Conservation (phyloP, 2,888 invertebrate species). For the Argynnis bischoffii region DNA sequence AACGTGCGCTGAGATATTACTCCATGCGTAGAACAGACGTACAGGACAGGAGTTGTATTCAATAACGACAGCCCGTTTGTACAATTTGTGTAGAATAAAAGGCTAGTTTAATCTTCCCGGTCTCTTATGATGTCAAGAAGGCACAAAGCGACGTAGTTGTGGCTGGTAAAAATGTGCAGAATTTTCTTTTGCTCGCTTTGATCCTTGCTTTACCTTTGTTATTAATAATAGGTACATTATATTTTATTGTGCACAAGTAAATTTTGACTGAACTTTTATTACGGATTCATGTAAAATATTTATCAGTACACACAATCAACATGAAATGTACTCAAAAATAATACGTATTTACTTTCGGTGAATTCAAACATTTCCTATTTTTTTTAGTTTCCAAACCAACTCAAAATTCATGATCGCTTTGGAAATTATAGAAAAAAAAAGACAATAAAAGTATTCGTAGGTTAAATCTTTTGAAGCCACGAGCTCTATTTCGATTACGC, state of each 20-base stretch:
- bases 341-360: too few species aligned
- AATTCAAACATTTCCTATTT: too few species aligned
- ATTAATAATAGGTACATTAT: neutral
- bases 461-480: neutral
- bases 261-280: neutral
- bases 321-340: too few species aligned
- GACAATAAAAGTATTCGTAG: neutral
- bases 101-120: slow-evolving; percentile 28
- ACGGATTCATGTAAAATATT: too few species aligned
- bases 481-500: slow-evolving; percentile 19
- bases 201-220: neutral
- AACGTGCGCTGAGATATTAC: slow-evolving; percentile 33
- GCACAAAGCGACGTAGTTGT: slow-evolving; percentile 5
- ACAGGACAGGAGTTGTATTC: slow-evolving; percentile 26
- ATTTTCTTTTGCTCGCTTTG: slow-evolving; percentile 1
- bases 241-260: too few species aligned
- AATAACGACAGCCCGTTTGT: slow-evolving; percentile 27
- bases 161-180: neutral
- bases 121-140: slow-evolving; percentile 25
- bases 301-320: too few species aligned
- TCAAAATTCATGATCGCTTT: too few species aligned
- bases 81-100: slow-evolving; percentile 31
- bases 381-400: too few species aligned
- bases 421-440: too few species aligned
- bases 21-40: slow-evolving; percentile 21